Evolutionary conservation across 2,888 invertebrate genomes (phyloP), one percentile per base, ranked within the genome.

Genomic region (Scrobipalpa costella): DNA sequence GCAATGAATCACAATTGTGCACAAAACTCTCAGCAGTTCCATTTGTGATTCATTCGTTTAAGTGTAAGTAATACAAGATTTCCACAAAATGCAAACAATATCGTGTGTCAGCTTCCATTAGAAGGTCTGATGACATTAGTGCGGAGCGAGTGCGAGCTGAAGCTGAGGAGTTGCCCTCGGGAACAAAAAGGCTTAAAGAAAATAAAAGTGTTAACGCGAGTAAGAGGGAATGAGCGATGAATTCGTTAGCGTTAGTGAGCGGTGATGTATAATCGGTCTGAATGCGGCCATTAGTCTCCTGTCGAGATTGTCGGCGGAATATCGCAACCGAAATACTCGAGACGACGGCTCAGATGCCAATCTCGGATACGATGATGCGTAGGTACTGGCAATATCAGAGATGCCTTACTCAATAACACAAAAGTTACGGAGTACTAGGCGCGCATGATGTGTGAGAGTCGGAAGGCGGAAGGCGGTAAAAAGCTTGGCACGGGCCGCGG

Each of bases 251-350:
- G 73, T 55, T 27, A 55, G 69, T 68, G 64, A 71, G 73, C 70
- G 72, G 76, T 77, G 77, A 82, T 80, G 75, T 79, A 79, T 74
- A 78, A 80, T 79, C 75, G 73, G 65, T 71, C 67, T 67, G 73
- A 71, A 73, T 70, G 73, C 75, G 73, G 76, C 80, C 83, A 85
- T 85, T 81, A 81, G 77, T 82, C 81, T 80, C 74, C 69, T 69
- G 59, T 59, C 59, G 73, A 74, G 76, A 73, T 73, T 76, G 79
- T 75, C 79, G 75, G 57, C 57, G 57, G 57, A 36, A 57, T 57
- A 57, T 38, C 57, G 55, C 55, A 55, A 52, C 55, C 33, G 34
- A 55, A 61, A 65, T 60, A 55, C 55, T 15, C 55, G 55, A 55
- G 55, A 55, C 49, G 49, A 15, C 55, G 55, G 55, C 55, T 55